Base-by-base conservation (phyloP, 2,888 invertebrate species). In the Acanthopleura granulata region DNA sequence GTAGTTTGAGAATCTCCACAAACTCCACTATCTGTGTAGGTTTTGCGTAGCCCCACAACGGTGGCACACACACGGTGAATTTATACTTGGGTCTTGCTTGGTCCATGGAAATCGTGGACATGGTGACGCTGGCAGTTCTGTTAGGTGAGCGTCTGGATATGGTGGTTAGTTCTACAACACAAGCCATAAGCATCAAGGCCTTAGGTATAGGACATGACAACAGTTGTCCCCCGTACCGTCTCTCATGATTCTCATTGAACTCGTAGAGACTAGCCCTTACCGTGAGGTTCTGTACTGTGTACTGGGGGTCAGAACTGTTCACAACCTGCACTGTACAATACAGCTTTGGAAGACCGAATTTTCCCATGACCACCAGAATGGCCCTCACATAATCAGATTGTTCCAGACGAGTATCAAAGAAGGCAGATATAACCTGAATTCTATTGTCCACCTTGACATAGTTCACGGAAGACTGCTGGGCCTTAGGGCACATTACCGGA, bases 1-100 rank as follows among this genome's bases (percentile, higher is more conserved):
- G 77, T 16, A 84, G 57, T 40, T 72, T 75, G 25, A 74, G 77
- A 27, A 83, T 50, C 73, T 84, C 84, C 18, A 84, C 73, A 73
- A 84, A 84, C 62, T 84, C 81, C 9, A 84, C 75, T 14, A 84
- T 77, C 11, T 75, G 77, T 0, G 74, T 76, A 16, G 79, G 75
- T 1, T 77, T 77, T n/a, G 82, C 76, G 72, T 80, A 61, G 16
- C 81, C 82, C 61, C 81, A 82, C 15, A 84, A 62, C 11, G 84
- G 84, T 15, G 83, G 82, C 6, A 84, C 78, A 73, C 84, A 84
- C 40, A 84, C 73, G 0, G 72, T 78, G 62, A 84, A 81, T 49
- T 71, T 49, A 25, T 71, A 49, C 25, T 71, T 71, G 18, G 40
- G 18, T 22, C 16, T n/a, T 1, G 30, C 1, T 49, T 49, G 18